These are phyloP conservation scores for Phoxinus dragarum DNA, from an alignment of 2,797 vertebrate genomes.

Conservation along the genomic window DNA sequence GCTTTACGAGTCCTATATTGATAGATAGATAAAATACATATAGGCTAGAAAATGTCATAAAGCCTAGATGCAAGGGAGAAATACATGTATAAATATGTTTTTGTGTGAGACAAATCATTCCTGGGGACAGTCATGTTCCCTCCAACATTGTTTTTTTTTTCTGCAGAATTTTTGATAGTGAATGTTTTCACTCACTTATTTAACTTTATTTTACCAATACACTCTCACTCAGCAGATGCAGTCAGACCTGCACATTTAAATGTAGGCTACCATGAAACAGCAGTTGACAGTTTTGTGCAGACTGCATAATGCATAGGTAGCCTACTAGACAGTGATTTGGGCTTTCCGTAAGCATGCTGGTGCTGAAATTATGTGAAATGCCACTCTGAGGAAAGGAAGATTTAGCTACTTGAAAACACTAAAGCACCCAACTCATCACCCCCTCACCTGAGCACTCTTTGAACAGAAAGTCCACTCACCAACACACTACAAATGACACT, in stretches of 20 bases:
- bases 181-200: slow-evolving; percentile 8
- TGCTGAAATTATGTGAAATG: slow-evolving; percentile 26
- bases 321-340: not conserved
- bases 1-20: not conserved
- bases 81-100: not conserved
- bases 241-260: not conserved
- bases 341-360: slow-evolving; percentile 27
- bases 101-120: not conserved
- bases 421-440: not conserved
- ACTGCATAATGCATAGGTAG: slow-evolving; percentile 17
- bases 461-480: not conserved
- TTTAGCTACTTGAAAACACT: not conserved
- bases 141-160: not conserved
- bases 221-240: slow-evolving; percentile 3
- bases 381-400: not conserved
- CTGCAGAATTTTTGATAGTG: not conserved
- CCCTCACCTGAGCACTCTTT: not conserved
- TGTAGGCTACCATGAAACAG: not conserved
- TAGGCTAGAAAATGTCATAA: not conserved
- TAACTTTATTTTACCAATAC: not conserved
- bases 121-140: not conserved
- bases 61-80: not conserved
- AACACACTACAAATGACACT: not conserved
- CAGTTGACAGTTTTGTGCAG: slow-evolving; percentile 31
- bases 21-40: not conserved